Percentiles rank a stretch among this genome's conserved stretches.
Conservation (phyloP, 2,113 vertebrate genomes). For the Chionis minor region DNA sequence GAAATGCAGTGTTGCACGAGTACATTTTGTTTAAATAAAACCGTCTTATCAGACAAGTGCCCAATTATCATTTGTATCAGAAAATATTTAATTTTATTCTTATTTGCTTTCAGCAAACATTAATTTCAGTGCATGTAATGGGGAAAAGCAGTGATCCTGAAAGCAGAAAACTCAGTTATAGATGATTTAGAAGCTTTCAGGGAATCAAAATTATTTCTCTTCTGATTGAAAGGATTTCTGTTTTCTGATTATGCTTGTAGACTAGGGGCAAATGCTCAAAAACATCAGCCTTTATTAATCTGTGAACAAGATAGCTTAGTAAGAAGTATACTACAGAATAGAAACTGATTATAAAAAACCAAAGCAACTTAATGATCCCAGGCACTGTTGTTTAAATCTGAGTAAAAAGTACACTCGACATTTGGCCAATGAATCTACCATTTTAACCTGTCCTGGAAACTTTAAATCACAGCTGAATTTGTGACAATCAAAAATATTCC, state of each 20-base stretch:
- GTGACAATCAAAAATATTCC: background rate
- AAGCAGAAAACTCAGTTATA: background rate
- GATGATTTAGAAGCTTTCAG: background rate
- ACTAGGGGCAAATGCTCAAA: background rate
- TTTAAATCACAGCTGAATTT: background rate
- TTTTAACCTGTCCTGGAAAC: background rate
- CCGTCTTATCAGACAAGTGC: slow-evolving; percentile 43
- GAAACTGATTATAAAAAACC: background rate
- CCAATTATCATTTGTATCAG: slow-evolving; percentile 63
- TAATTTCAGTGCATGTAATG: slow-evolving; percentile 33
- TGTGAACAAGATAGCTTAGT: background rate
- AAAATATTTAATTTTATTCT: slow-evolving; percentile 55
- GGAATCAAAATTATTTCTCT: background rate
- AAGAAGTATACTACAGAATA: background rate
- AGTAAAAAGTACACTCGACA: background rate
- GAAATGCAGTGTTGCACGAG: background rate
- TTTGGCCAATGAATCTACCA: background rate
- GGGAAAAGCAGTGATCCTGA: slow-evolving; percentile 17
- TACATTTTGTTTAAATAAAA: slow-evolving; percentile 58
- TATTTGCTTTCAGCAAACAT: slow-evolving; percentile 64
- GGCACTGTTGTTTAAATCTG: background rate
- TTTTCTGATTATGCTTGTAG: background rate
- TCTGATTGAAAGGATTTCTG: background rate
- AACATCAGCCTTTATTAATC: background rate
- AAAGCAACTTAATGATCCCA: background rate